Evolutionary conservation across 2,888 invertebrate genomes (phyloP), one percentile per base, ranked within the genome.

Genomic region (Apeira syringaria): DNA sequence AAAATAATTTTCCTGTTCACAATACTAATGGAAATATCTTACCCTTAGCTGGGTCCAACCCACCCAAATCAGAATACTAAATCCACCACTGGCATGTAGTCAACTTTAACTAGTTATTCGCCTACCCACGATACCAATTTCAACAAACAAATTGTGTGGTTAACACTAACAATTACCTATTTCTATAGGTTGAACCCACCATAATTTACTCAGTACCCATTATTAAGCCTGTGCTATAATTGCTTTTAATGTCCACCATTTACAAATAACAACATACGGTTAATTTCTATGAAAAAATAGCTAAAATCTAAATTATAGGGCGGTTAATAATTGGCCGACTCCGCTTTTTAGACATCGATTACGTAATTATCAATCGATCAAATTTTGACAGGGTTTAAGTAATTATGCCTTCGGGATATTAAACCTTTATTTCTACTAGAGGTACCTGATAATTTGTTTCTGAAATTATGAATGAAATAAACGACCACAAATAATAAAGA

Each of bases 241-340:
- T 56, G 49, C 32, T 27, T 42, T 40, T 52, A 59, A 59, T 53
- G 46, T 52, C 44, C 41, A 36, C 44, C 57, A 53, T 57, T 61
- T 55, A 58, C 46, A 52, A 53, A 52, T 59, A 54, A 56, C 52
- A 59, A 55, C 45, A 39, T 46, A 41, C 30, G 39, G 44, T 45
- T 44, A 12, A 35, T n/a, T 41, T 40, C 32, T 35, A 35, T 38
- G 39, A 52, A 52, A 55, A 48, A 48, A 53, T 45, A 47, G 44
- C 25, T 38, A 24, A 39, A 29, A 53, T 29, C 24, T 18, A 44
- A 44, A 50, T 40, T 28, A 48, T 39, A 47, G 51, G 41, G 28
- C 22, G 2, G 32, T 11, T n/a, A 24, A 29, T 51, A 51, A 54
- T 47, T 47, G 47, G 37, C 26, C 28, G 44, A 38, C 43, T 29